Evolutionary conservation across 1,140 invertebrate species (phyloP).

Genomic region (Monomorium pharaonis): DNA sequence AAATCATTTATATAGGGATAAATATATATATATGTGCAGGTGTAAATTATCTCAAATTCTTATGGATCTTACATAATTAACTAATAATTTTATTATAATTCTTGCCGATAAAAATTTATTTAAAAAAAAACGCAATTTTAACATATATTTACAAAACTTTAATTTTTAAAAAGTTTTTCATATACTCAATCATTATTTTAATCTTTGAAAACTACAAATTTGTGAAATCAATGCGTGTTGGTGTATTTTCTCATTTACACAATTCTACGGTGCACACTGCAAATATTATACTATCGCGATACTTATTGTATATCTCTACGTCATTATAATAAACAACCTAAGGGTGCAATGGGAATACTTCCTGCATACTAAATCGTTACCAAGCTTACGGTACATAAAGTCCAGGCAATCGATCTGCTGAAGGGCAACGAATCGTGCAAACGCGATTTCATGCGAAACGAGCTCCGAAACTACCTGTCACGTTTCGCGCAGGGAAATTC

Average conservation of each 20-base stretch:
- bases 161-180: background rate
- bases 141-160: background rate
- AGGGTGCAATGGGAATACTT: background rate
- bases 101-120: background rate
- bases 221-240: background rate
- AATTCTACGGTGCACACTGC: background rate
- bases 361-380: constrained; percentile 15
- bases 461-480: constrained; percentile 54
- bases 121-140: background rate
- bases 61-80: background rate
- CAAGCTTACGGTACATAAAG: constrained; percentile 16
- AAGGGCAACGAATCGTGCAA: constrained; percentile 74
- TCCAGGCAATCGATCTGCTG: constrained; percentile 75
- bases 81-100: background rate
- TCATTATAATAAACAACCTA: constrained; percentile 21
- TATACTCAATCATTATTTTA: background rate
- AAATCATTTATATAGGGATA: background rate
- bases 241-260: background rate
- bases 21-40: background rate
- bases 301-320: background rate
- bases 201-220: background rate
- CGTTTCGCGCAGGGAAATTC: constrained; percentile 39
- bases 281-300: background rate
- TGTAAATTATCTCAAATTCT: background rate
- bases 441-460: constrained; percentile 68